Conservation (phyloP, 2,113 vertebrate genomes). For the Centropristis striata region DNA sequence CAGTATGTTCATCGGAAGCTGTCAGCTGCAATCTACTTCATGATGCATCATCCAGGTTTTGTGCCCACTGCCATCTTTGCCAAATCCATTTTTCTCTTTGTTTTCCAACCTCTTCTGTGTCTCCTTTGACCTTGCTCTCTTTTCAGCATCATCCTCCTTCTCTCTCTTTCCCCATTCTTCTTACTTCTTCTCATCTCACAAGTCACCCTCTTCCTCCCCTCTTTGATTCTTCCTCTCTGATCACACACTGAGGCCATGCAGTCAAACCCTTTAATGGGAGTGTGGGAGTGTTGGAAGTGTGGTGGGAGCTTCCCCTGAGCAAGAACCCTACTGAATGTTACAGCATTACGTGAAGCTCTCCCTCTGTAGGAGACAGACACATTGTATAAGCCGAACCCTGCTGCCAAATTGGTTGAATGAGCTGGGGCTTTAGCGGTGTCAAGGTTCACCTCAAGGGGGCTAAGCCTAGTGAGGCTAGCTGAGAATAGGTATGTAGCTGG, state of each 20-base stretch:
- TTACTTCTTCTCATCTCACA: slow-evolving; percentile 19
- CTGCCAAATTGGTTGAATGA: slow-evolving; percentile 24
- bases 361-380: slow-evolving; percentile 7
- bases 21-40: slow-evolving; percentile 47
- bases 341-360: slow-evolving; percentile 24
- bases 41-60: slow-evolving; percentile 44
- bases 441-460: slow-evolving; percentile 38
- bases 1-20: slow-evolving; percentile 43
- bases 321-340: slow-evolving; percentile 45
- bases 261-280: slow-evolving; percentile 55
- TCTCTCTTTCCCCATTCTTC: background rate
- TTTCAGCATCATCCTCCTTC: background rate
- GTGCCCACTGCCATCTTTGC: background rate
- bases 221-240: slow-evolving; percentile 47
- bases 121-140: slow-evolving; percentile 15
- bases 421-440: slow-evolving; percentile 10
- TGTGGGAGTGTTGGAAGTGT: slow-evolving; percentile 31
- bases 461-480: background rate
- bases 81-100: slow-evolving; percentile 12
- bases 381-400: slow-evolving; percentile 19
- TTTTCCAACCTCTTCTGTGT: slow-evolving; percentile 21
- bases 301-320: slow-evolving; percentile 40
- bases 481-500: slow-evolving; percentile 18
- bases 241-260: slow-evolving; percentile 53
- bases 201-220: slow-evolving; percentile 1